Percentiles rank a stretch among this genome's conserved stretches.
These are phyloP conservation scores for Plotosus lineatus DNA, from an alignment of 2,113 vertebrate species.

Conservation along the genomic window DNA sequence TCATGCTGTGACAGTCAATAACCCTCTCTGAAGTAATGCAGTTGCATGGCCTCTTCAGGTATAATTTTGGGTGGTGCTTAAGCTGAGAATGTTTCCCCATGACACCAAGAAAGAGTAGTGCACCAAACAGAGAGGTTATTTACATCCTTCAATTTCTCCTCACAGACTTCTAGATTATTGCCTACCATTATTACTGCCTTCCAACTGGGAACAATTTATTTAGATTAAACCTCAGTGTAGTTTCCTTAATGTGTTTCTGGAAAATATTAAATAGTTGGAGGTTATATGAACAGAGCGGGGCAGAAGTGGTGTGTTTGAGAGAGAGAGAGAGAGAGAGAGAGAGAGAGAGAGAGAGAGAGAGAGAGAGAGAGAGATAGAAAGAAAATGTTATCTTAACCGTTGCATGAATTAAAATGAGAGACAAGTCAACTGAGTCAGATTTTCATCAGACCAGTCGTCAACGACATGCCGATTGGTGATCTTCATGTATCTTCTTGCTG, in stretches of 20 bases:
- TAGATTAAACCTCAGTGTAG: constrained; percentile 74
- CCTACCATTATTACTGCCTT: constrained; percentile 73
- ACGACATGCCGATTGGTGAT: constrained; percentile 34
- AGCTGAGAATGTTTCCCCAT: constrained; percentile 44
- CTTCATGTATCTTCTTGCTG: constrained; percentile 16
- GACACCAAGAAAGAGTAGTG: constrained; percentile 46
- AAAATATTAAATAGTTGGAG: constrained; percentile 58
- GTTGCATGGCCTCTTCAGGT: constrained; percentile 36
- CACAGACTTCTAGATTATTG: constrained; percentile 69
- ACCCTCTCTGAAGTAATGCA: constrained; percentile 18
- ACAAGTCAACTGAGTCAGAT: constrained; percentile 48
- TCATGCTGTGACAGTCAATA: constrained; percentile 2
- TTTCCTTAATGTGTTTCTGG: constrained; percentile 67
- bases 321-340: constrained; percentile 2
- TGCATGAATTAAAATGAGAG: constrained; percentile 55
- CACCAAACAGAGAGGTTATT: constrained; percentile 66
- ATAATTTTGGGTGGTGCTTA: constrained; percentile 23
- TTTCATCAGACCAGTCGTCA: constrained; percentile 48
- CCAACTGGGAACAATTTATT: constrained; percentile 78
- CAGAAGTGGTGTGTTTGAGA: not conserved
- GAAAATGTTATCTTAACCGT: constrained; percentile 47
- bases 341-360: constrained; percentile 10
- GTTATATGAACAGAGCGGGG: constrained; percentile 43
- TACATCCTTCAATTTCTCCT: constrained; percentile 75
- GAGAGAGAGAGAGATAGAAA: constrained; percentile 21